A percentile compares a stretch with the other conserved stretches of the same genome.
Conservation (phyloP, 2,888 invertebrate genomes). For the Pollenia griseotomentosa region DNA sequence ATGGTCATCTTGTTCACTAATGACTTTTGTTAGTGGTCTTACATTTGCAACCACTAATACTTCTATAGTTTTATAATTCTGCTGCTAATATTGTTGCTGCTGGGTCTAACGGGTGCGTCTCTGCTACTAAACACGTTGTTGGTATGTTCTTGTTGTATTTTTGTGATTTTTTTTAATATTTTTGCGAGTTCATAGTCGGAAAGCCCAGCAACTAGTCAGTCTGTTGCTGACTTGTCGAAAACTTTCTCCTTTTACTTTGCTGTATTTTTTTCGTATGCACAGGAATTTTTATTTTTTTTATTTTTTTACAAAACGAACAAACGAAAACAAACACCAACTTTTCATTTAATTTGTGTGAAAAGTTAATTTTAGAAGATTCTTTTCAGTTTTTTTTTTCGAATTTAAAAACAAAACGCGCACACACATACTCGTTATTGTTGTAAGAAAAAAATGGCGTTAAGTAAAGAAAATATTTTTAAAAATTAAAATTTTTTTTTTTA, state of each 20-base stretch:
- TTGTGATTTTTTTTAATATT: constrained; percentile 11
- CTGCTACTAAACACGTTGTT: constrained; percentile 4
- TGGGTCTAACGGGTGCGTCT: constrained; percentile 27
- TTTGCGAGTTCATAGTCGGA: constrained; percentile 37
- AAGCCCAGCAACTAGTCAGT: constrained; percentile 57
- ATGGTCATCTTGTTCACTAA: constrained; percentile 74
- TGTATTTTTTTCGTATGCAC: constrained; percentile 30
- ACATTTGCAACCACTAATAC: constrained; percentile 69
- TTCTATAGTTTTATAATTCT: constrained; percentile 58
- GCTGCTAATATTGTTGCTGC: constrained; percentile 60
- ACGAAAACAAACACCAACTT: constrained; percentile 64
- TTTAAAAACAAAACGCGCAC: constrained; percentile 20
- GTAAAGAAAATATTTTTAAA: constrained; percentile 52
- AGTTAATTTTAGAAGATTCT: constrained; percentile 70
- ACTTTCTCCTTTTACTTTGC: constrained; percentile 60
- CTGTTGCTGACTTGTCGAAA: constrained; percentile 71
- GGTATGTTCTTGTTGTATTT: neutral
- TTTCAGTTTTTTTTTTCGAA: constrained; percentile 16
- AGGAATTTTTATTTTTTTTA: constrained; percentile 20
- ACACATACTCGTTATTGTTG: constrained; percentile 1
- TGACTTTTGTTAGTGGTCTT: constrained; percentile 72
- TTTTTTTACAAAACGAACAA: constrained; percentile 49
- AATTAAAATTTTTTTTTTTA: constrained; percentile 18
- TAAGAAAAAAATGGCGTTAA: constrained; percentile 55
- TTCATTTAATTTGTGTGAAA: constrained; percentile 71